These are phyloP conservation scores for Lasioglossum zephyrum DNA, from an alignment of 2,888 invertebrate species.

Conservation along the genomic window DNA sequence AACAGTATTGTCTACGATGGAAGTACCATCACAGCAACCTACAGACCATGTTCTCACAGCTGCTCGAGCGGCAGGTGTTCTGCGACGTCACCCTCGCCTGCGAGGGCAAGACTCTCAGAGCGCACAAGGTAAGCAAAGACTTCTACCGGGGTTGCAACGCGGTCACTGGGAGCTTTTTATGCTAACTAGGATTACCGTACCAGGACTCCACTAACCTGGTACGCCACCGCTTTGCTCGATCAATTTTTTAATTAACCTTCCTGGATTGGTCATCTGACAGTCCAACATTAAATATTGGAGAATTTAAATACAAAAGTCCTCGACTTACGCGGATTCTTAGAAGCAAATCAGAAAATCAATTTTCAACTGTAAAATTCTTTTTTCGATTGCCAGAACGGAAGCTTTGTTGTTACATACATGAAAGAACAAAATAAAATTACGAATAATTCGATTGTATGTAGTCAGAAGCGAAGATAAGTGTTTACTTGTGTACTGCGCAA, in stretches of 20 bases:
- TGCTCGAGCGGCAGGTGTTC: constrained; percentile 94
- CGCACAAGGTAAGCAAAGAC: constrained; percentile 86
- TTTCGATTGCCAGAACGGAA: no score
- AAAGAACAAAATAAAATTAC: no score
- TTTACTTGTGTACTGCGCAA: no score
- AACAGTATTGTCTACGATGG: constrained; percentile 96
- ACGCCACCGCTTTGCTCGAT: background rate
- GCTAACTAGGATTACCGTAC: background rate
- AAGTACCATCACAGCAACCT: constrained; percentile 96
- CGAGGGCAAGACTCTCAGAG: constrained; percentile 91
- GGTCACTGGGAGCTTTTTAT: background rate
- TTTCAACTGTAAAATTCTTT: no score
- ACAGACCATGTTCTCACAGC: constrained; percentile 94
- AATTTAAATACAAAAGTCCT: no score
- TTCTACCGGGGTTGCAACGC: background rate
- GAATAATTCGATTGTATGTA: no score
- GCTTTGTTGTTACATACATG: no score
- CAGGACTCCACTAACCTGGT: background rate
- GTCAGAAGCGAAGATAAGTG: no score
- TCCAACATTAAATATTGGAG: no score
- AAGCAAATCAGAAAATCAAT: no score
- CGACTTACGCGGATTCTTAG: no score
- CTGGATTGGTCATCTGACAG: no score
- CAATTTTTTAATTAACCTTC: background rate
- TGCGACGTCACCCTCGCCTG: constrained; percentile 96